Evolutionary conservation across 2,888 invertebrate genomes (phyloP), one percentile per base, ranked within the genome.

Genomic region (Schizaphis graminum): DNA sequence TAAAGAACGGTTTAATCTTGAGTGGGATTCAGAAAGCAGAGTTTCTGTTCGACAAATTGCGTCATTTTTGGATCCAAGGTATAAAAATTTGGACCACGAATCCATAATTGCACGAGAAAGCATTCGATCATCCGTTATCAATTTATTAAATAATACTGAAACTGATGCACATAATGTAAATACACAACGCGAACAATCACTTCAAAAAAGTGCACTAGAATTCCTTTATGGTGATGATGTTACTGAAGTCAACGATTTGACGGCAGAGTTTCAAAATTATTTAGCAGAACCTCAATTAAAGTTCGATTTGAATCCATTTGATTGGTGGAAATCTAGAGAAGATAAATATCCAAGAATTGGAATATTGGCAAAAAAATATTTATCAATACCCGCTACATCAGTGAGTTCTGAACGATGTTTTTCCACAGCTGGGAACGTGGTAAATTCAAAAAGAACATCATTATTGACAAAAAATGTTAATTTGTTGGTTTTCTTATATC

Each of bases 271-370:
- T 56, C 56, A 56, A 56, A 56, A 56, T 56, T 56, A 56, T 24
- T 56, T 57, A 57, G 57, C 57, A 7, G 57, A 57, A 57, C 57
- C 57, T 57, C 57, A 57, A 57, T 57, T 57, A 57, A 77, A 77
- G n/a, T 77, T 77, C n/a, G n/a, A 77, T n/a, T 77, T 77, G n/a
- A 77, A 77, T 77, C 67, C 67, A 77, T 77, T 47, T 47, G 47
- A 47, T 47, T 47, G 47, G 24, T 57, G 57, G 57, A 57, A 57
- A 57, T 57, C 57, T 67, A 67, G 67, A 67, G 56, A 56, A 56
- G 24, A 56, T 56, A 56, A 56, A 56, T 56, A 24, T 67, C 67
- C n/a, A 67, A 10, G 11, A 67, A 67, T 67, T 3, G 67, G 67
- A 67, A 67, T 67, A n/a, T 13, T n/a, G n/a, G 67, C 67, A 67